These are phyloP conservation scores for Porites lutea DNA, from an alignment of 64 coral and sea anemone genomes.

Conservation along the genomic window DNA sequence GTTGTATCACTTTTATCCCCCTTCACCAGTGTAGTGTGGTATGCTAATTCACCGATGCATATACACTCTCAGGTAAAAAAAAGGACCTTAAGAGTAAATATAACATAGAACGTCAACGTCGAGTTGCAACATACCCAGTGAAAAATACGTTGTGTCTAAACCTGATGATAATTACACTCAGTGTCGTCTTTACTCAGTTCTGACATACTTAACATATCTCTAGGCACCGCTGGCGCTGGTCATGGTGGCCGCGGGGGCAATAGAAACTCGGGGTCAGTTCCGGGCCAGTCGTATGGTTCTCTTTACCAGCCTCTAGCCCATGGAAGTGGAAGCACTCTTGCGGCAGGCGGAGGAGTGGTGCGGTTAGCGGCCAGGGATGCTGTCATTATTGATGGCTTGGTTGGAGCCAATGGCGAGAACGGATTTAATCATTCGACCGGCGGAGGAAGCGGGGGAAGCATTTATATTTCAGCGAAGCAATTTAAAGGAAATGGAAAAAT, in stretches of 20 bases:
- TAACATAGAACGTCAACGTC: too few species aligned
- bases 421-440: constrained; percentile 57
- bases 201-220: not conserved
- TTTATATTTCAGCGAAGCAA: constrained; percentile 71
- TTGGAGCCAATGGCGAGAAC: constrained; percentile 70
- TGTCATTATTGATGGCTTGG: constrained; percentile 72
- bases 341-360: constrained; percentile 83
- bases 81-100: too few species aligned
- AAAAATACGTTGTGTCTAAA: too few species aligned
- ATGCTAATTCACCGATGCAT: too few species aligned
- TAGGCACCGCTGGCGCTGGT: constrained; percentile 82
- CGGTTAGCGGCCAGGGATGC: constrained; percentile 49
- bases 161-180: too few species aligned
- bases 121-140: too few species aligned
- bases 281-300: constrained; percentile 84
- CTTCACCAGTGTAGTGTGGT: too few species aligned
- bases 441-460: constrained; percentile 90
- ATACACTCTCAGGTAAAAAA: too few species aligned
- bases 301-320: constrained; percentile 56
- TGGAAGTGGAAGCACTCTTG: constrained; percentile 84
- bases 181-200: too few species aligned
- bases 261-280: constrained; percentile 47
- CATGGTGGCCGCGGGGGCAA: constrained; percentile 94
- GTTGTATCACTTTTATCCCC: too few species aligned
- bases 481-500: constrained; percentile 83